Evolutionary conservation across 2,888 invertebrate genomes (phyloP).

Genomic region (Drosophila merina): DNA sequence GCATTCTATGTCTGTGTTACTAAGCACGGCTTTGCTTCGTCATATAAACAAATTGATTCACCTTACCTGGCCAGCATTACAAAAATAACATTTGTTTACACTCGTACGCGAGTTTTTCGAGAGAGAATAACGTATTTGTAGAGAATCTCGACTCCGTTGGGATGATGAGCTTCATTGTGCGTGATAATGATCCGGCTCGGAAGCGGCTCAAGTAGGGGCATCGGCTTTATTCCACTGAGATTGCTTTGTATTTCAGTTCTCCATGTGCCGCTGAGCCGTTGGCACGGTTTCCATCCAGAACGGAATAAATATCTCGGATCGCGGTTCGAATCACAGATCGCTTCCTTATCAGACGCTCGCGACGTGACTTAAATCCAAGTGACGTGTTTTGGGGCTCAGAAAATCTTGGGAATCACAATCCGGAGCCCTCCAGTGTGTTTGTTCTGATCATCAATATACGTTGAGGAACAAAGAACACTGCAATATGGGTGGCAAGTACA

Average conservation of each 20-base stretch:
- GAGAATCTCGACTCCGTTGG: constrained; percentile 18
- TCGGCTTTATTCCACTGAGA: constrained; percentile 32
- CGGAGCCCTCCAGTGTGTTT: constrained; percentile 4
- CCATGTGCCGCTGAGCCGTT: constrained; percentile 40
- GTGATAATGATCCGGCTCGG: constrained; percentile 54
- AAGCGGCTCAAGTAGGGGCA: constrained; percentile 8
- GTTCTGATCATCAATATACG: constrained; percentile 1
- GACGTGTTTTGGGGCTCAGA: constrained; percentile 22
- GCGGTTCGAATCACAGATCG: constrained; percentile 16
- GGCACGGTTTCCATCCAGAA: constrained; percentile 19
- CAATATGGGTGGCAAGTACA: constrained; percentile 44
- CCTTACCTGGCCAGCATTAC: constrained; percentile 13
- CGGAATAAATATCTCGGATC: constrained; percentile 18
- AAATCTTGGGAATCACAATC: constrained; percentile 34
- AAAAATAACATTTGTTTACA: constrained; percentile 39
- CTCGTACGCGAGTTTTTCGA: constrained; percentile 9
- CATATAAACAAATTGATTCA: constrained; percentile 21
- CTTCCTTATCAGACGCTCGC: constrained; percentile 55
- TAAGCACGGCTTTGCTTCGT: constrained; percentile 3
- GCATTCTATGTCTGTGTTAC: not conserved
- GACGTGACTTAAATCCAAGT: constrained; percentile 50
- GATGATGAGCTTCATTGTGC: constrained; percentile 36
- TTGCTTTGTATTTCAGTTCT: constrained; percentile 48
- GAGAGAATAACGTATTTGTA: not conserved
- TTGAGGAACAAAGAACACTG: constrained; percentile 36